phyloP scores from a whole-genome alignment of 1,140 invertebrate species.

The Sitophilus oryzae region DNA sequence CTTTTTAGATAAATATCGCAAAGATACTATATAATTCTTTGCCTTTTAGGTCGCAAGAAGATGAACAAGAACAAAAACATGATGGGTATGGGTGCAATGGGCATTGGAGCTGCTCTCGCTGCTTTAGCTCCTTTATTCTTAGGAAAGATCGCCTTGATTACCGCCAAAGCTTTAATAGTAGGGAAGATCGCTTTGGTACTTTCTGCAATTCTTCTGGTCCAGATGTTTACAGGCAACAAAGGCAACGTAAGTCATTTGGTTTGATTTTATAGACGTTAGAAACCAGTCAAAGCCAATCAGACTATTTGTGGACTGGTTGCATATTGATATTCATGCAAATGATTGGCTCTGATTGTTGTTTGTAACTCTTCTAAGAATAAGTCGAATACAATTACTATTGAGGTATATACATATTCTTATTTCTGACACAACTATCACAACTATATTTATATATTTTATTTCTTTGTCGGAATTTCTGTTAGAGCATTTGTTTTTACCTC shows the following conservation, averaged over 20 bases:
- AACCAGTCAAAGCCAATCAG: no score
- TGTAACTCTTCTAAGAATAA: no score
- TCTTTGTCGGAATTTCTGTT: no score
- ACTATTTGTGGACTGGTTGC: no score
- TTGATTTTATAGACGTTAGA: no score
- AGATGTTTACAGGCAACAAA: conserved; percentile 55
- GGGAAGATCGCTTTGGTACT: conserved; percentile 69
- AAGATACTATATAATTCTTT: not conserved
- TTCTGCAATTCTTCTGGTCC: conserved; percentile 59
- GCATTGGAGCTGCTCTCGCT: conserved; percentile 55
- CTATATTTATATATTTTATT: no score
- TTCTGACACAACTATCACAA: no score
- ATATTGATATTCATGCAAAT: no score
- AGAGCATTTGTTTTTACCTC: no score
- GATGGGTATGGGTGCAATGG: conserved; percentile 60
- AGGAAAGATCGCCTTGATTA: conserved; percentile 61
- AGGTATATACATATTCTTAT: no score
- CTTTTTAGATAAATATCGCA: not conserved
- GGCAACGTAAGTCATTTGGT: conserved; percentile 38
- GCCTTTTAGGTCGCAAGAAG: conserved; percentile 5
- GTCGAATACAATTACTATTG: no score
- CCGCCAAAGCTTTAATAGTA: conserved; percentile 67
- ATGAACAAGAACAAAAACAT: conserved; percentile 45
- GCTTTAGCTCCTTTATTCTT: conserved; percentile 61
- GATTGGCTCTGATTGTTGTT: no score